Base-by-base conservation (phyloP, 2,888 invertebrate genomes). In the Latrodectus elegans region DNA sequence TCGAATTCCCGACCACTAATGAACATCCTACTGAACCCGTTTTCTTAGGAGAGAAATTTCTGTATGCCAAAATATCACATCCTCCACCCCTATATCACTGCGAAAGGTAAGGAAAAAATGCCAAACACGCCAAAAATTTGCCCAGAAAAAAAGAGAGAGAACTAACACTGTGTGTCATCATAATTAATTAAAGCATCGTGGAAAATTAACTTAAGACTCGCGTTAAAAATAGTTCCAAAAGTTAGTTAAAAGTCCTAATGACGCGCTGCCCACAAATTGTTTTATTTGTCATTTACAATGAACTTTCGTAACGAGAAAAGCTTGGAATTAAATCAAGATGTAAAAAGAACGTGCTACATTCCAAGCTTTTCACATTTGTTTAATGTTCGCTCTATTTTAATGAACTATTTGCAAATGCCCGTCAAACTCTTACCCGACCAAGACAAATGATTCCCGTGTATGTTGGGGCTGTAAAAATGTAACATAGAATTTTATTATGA, bases 141-240 rank as follows among this genome's bases (percentile, higher is more conserved):
- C 6, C 12, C 0, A 60, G 60, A 60, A 60, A n/a, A 60, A 60
- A 60, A 60, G n/a, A 60, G n/a, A 60, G 60, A 60, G 60, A 60
- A 60, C 60, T 60, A 60, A 60, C 60, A 60, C 60, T 60, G 60
- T 60, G 49, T 75, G 84, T 84, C 84, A 84, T 84, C 84, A 77
- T 84, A 84, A 84, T 84, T 84, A 84, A 84, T 78, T 84, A 84
- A 84, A 84, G 77, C 77, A 65, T 68, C 72, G 72, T 55, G 72
- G 22, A 76, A 84, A 84, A 84, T 84, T 84, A 84, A 84, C 84
- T 71, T 72, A 84, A 77, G 65, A n/a, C 51, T 72, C 77, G 84
- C 73, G 84, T 84, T 84, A 84, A 84, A 84, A 84, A 84, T 84
- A 74, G 84, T 75, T 74, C 65, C n/a, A 71, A 84, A 84, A 84